Conservation (phyloP, 2,113 vertebrate genomes). For the Melospiza melodia region DNA sequence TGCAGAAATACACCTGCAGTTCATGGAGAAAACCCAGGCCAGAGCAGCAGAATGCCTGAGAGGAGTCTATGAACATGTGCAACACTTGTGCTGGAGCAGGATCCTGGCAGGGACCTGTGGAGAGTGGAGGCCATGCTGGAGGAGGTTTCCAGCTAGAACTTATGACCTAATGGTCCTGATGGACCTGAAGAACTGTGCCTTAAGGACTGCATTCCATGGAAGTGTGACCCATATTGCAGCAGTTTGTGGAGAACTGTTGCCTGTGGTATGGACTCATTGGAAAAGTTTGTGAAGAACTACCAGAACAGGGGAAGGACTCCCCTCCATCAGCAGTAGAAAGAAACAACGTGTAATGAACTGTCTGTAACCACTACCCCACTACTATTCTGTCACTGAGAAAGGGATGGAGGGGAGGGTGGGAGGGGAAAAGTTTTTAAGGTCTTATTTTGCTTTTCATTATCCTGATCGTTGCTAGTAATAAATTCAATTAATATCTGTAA, state of each 20-base stretch:
- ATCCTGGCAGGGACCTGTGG: background rate
- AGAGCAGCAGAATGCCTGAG: background rate
- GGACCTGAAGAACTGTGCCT: background rate
- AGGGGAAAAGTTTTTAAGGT: background rate
- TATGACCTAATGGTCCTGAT: too few species aligned
- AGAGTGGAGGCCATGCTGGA: fast-evolving
- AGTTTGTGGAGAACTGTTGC: background rate
- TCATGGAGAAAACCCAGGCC: background rate
- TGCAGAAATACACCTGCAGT: background rate
- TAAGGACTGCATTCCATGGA: background rate
- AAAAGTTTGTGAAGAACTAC: background rate
- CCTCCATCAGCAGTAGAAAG: background rate
- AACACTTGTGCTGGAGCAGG: background rate
- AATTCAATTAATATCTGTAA: background rate
- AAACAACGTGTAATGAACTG: background rate
- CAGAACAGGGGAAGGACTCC: background rate
- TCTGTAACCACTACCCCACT: background rate
- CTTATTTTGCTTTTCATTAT: background rate
- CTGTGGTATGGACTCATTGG: background rate
- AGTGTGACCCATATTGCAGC: background rate
- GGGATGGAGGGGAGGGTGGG: background rate
- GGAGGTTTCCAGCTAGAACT: background rate
- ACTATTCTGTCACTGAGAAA: background rate
- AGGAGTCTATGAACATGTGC: background rate
- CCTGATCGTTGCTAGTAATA: background rate